Evolutionary conservation across 2,113 vertebrate genomes (phyloP), one percentile per base, ranked within the genome.

Genomic region (Candoia aspera): DNA sequence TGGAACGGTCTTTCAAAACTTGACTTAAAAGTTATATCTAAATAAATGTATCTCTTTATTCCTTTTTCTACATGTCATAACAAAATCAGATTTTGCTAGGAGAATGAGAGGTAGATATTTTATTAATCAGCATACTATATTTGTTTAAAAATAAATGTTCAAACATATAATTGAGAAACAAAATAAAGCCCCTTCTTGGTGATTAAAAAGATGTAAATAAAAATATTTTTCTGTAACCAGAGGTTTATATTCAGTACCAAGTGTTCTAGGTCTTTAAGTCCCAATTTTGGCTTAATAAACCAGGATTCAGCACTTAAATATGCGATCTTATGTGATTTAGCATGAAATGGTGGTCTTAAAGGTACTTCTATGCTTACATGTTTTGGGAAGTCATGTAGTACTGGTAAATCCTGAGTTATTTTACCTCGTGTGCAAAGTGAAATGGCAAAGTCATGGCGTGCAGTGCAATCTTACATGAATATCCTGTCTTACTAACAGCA

Each of bases 61-160:
- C n/a, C 6, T 79, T 58, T 46, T 23, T 58, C 37, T 26, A 12
- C 29, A n/a, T 79, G 4, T 79, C 24, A 87, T 87, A 87, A 79
- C n/a, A 57, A 87, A 91, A 68, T 24, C 54, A 73, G 62, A 54
- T n/a, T 91, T 79, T 91, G 85, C 33, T 5, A 91, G 46, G 53
- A 55, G 19, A 87, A 60, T 83, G 33, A 68, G 13, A 42, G 19
- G 33, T 8, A 33, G 42, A 42, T 37, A 42, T 83, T 19, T 37
- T 83, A 53, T 37, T 37, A 54, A 68, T n/a, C 46, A 68, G 46
- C 8, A 49, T 4, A n/a, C 13, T 59, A 15, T 15, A 59, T 42
- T 90, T 58, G 13, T 90, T 59, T 59, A 26, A 84, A 84, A 46
- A 84, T 26, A 89, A 21, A 49, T 54, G 21, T 62, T 15, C 60